Base-by-base conservation (phyloP, 1,140 invertebrate genomes). In the Macrobrachium rosenbergii region DNA sequence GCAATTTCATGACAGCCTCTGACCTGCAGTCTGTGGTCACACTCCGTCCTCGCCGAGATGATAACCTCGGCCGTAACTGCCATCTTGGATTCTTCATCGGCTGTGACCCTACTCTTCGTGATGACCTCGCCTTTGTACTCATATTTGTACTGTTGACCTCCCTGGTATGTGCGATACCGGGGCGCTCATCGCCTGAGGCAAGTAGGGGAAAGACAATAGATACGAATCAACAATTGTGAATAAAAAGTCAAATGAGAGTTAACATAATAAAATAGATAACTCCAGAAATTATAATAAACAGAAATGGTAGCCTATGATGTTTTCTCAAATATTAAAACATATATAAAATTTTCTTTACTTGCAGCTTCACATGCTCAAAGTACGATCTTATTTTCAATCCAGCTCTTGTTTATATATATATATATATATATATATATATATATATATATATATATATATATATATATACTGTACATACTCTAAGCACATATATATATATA, bases 11-110 rank as follows among this genome's bases (percentile, higher is more conserved):
- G n/a, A n/a, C n/a, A n/a, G n/a, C 14, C 28, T 17, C 79, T 12
- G 23, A 84, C 83, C 83, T 77, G 59, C 62, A 84, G 23, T 43
- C 64, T 84, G 62, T 77, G 83, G 37, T 84, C 83, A 76, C 83
- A 84, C 0, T 60, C 60, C 17, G 83, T 84, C 43, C 67, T 84
- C 28, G 83, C 83, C 5, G 75, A 21, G 60, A 84, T 84, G 60
- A 69, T 8, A 21, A 84, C 73, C 16, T 75, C 23, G 6, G 75
- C 75, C 8, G 73, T 78, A 59, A 84, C 14, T 11, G 60, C 37
- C 83, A 84, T 76, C 17, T n/a, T 45, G 7, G 83, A 84, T n/a
- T 84, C 73, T 5, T 45, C 75, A 5, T 52, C 37, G 7, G 28
- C 60, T 2, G 75, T 59, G 5, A n/a, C 75, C 73, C 52, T 19